Conservation (phyloP, 2,113 vertebrate species). For the Empidonax alnorum region DNA sequence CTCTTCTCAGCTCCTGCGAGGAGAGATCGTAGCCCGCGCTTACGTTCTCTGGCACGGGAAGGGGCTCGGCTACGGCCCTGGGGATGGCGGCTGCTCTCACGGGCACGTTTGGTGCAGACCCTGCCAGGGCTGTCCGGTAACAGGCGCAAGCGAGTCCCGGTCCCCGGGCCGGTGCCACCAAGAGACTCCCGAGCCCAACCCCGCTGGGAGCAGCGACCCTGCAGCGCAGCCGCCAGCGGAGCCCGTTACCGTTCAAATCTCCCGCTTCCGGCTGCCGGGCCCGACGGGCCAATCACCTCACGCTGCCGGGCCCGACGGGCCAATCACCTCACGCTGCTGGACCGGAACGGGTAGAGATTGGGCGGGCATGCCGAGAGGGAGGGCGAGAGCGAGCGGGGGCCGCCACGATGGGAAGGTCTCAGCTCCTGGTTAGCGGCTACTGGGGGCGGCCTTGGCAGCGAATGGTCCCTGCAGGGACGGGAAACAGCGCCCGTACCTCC, state of each 20-base stretch:
- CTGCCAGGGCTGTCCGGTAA: neutral
- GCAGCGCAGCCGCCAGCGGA: fast-evolving
- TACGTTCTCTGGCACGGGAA: neutral
- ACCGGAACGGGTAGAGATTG: neutral
- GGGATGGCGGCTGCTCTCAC: neutral
- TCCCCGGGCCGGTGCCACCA: too few species aligned
- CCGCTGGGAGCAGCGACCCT: neutral
- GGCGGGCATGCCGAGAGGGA: fast-evolving
- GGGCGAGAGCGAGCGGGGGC: fast-evolving
- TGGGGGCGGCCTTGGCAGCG: fast-evolving
- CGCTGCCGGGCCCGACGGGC: neutral
- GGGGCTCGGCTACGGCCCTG: neutral
- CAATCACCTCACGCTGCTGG: neutral
- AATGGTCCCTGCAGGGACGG: neutral
- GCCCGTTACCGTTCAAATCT: neutral
- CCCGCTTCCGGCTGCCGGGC: neutral
- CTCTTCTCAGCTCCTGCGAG: neutral
- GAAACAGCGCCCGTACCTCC: neutral
- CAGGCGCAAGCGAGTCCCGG: too few species aligned
- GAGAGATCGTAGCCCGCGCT: neutral
- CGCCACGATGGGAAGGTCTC: fast-evolving
- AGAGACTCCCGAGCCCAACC: too few species aligned
- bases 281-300: neutral
- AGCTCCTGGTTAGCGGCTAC: fast-evolving
- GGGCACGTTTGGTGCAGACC: neutral